phyloP scores from a whole-genome alignment of 2,113 vertebrate genomes.

The Rattus norvegicus region GRCr8 NC_086032.1:88406001-88406500 shows the following conservation, averaged over 20 bases:
- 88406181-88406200: neutral
- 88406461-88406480: neutral
- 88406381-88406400: accelerated
- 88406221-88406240: accelerated
- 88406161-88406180: no score
- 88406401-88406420: accelerated
- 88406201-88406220: no score
- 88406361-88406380: accelerated
- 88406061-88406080: accelerated
- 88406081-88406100: accelerated
- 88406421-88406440: accelerated
- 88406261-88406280: accelerated
- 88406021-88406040: neutral
- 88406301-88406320: neutral
- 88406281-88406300: neutral
- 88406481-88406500: accelerated
- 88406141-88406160: neutral
- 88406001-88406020: neutral
- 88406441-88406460: neutral
- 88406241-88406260: accelerated
- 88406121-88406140: neutral
- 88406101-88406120: neutral
- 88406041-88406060: accelerated
- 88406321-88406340: no score
- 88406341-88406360: neutral